These are phyloP conservation scores for Tichodroma muraria DNA, from an alignment of 2,113 vertebrate genomes.

Conservation along the genomic window DNA sequence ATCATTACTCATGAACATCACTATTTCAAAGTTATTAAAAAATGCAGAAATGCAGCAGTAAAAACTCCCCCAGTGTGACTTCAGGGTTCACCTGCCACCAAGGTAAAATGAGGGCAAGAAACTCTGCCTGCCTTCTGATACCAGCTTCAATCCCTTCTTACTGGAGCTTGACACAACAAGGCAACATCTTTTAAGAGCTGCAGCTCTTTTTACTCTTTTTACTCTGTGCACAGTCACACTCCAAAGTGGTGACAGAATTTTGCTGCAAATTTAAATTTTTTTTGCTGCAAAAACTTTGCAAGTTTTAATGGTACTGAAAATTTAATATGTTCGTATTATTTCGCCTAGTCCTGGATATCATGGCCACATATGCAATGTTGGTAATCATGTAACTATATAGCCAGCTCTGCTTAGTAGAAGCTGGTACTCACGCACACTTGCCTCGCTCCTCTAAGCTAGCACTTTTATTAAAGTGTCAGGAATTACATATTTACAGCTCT, in stretches of 20 bases:
- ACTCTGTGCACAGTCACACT: neutral
- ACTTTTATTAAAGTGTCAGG: neutral
- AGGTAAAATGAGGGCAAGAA: neutral
- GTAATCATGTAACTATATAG: neutral
- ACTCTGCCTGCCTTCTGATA: neutral
- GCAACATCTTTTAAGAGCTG: neutral
- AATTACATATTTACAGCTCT: neutral
- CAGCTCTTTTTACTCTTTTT: neutral
- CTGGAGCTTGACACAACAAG: neutral
- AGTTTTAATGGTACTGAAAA: neutral
- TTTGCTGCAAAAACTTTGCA: too few species aligned
- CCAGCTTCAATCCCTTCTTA: neutral
- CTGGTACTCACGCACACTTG: neutral
- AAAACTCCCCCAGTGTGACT: neutral
- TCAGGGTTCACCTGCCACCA: neutral
- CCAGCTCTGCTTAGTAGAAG: neutral
- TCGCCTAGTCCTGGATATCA: neutral
- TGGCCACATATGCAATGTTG: neutral
- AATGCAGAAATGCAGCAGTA: neutral
- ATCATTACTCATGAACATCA: neutral
- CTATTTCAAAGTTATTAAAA: neutral
- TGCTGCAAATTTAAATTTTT: neutral
- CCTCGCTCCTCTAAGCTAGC: neutral
- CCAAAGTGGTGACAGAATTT: neutral
- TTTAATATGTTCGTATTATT: neutral